A percentile compares a stretch with the other conserved stretches of the same genome.
Conservation (phyloP, 2,797 vertebrate genomes). For the Danio aesculapii region DNA sequence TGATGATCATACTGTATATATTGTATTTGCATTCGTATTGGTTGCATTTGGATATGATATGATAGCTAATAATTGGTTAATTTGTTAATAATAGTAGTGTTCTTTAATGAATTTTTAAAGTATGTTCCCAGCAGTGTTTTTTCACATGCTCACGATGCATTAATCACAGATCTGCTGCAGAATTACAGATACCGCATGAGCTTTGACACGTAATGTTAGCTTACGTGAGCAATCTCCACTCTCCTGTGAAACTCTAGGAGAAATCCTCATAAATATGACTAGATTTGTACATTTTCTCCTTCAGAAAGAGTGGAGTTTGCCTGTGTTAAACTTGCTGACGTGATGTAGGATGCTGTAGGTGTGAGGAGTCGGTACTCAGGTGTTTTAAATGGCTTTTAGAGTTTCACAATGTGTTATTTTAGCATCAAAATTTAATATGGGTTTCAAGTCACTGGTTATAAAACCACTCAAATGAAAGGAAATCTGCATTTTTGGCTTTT, state of each 20-base stretch:
- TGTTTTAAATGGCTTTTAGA: not conserved
- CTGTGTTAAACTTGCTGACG: not conserved
- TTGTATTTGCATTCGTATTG: no score
- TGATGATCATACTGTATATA: no score
- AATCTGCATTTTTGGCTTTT: not conserved
- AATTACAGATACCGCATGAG: not conserved
- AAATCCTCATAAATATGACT: not conserved
- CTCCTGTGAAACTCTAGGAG: not conserved
- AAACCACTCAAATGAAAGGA: not conserved
- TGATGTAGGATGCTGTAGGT: not conserved
- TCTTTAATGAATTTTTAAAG: not conserved
- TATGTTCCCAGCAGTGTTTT: not conserved
- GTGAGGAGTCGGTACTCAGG: not conserved
- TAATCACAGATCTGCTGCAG: not conserved
- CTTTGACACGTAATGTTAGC: not conserved
- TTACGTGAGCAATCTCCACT: conserved; percentile 1
- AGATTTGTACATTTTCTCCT: not conserved
- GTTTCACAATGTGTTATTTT: not conserved
- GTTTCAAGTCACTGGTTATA: not conserved
- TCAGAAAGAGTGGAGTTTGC: not conserved
- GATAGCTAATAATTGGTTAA: no score
- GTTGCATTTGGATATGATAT: no score
- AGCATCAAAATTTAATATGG: not conserved
- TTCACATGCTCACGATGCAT: not conserved
- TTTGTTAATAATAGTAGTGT: not conserved